Percentiles rank a stretch among this genome's conserved stretches.
Conservation (phyloP, 2,888 invertebrate genomes). For the Meteorus cinctellus region DNA sequence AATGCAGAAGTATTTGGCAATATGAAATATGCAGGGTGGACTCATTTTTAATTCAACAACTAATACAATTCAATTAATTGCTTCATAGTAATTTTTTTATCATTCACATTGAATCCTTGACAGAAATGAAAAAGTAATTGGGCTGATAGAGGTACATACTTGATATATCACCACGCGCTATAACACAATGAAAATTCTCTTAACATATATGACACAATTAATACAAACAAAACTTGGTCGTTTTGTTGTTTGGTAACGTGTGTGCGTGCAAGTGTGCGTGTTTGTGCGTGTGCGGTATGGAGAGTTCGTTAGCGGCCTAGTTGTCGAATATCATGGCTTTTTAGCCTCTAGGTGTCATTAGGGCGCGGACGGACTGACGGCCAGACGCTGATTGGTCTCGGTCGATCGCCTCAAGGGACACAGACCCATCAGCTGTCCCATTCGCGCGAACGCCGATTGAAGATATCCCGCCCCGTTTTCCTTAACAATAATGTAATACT, state of each 20-base stretch:
- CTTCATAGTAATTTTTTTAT: too few species aligned
- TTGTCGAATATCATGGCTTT: conserved; percentile 70
- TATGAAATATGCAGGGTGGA: too few species aligned
- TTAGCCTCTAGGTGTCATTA: conserved; percentile 72
- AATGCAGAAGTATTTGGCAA: background rate
- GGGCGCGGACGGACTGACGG: conserved; percentile 62
- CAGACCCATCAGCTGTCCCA: conserved; percentile 69
- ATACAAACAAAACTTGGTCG: too few species aligned
- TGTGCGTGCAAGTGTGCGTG: conserved; percentile 3
- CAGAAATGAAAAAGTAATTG: too few species aligned
- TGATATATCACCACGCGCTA: too few species aligned
- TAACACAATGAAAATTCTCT: too few species aligned
- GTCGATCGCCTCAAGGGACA: conserved; percentile 69
- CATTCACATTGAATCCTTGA: too few species aligned
- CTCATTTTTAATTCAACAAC: too few species aligned
- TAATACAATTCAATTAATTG: too few species aligned
- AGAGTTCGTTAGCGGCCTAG: conserved; percentile 64
- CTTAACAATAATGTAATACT: conserved; percentile 4
- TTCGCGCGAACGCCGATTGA: conserved; percentile 58
- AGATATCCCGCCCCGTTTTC: conserved; percentile 33
- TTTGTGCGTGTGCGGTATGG: conserved; percentile 36
- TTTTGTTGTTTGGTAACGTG: background rate
- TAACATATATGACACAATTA: too few species aligned
- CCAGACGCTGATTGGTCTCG: conserved; percentile 68
- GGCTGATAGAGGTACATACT: too few species aligned